These are phyloP conservation scores for Liparis tanakae DNA, from an alignment of 2,797 vertebrate species.

Conservation along the genomic window DNA sequence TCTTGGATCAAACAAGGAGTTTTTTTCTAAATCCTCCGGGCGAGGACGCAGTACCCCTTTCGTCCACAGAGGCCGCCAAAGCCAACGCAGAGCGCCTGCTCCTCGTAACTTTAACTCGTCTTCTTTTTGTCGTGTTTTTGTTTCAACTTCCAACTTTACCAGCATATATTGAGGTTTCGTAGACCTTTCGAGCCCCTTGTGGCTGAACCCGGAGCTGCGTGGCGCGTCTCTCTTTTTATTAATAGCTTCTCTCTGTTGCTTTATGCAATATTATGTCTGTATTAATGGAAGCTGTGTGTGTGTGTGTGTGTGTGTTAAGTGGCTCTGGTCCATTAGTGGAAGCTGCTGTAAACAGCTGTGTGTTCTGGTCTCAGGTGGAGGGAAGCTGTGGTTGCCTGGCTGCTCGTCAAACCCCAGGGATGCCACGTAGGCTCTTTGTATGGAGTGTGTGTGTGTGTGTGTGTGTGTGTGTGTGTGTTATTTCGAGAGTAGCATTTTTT, in stretches of 20 bases:
- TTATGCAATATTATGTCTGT: neutral
- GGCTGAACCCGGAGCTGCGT: neutral
- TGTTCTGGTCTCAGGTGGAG: conserved; percentile 54
- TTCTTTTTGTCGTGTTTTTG: too few species aligned
- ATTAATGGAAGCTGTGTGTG: neutral
- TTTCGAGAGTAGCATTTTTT: too few species aligned
- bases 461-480: neutral
- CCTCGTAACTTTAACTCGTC: too few species aligned
- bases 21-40: too few species aligned
- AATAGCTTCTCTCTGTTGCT: neutral
- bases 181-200: neutral
- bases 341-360: conserved; percentile 51
- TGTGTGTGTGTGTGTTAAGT: conserved; percentile 11
- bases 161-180: too few species aligned
- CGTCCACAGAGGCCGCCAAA: too few species aligned
- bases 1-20: too few species aligned
- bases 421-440: neutral
- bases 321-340: conserved; percentile 42
- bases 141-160: too few species aligned
- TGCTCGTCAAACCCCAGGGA: conserved; percentile 43
- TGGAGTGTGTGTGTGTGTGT: neutral
- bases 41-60: too few species aligned
- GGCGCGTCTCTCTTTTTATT: neutral
- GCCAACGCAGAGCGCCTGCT: too few species aligned
- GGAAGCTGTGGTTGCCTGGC: conserved; percentile 29